Percentiles rank a stretch among this genome's conserved stretches.
These are phyloP conservation scores for Seriola quinqueradiata DNA, from an alignment of 2,113 vertebrate genomes.

Conservation along the genomic window DNA sequence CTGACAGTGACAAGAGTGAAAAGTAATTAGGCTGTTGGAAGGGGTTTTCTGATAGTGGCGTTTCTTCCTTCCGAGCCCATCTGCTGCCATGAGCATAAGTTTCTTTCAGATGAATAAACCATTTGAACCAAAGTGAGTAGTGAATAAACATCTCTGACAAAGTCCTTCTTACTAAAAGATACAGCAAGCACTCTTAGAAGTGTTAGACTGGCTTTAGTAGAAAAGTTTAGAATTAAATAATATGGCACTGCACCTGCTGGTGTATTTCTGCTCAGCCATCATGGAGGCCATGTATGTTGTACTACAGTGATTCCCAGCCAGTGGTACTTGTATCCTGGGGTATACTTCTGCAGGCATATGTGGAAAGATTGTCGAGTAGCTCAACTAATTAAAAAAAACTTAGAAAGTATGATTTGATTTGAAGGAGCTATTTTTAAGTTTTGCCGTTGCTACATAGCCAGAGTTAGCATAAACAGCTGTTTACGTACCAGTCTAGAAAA, in stretches of 20 bases:
- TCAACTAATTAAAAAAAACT: not conserved
- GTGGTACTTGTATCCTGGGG: not conserved
- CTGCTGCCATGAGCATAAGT: slow-evolving; percentile 55
- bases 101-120: slow-evolving; percentile 61
- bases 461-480: too few species aligned
- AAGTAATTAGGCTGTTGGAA: slow-evolving; percentile 60
- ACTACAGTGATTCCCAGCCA: not conserved
- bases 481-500: too few species aligned
- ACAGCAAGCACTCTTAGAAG: slow-evolving; percentile 16
- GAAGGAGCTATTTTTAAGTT: too few species aligned
- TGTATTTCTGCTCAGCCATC: slow-evolving; percentile 25
- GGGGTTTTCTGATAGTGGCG: slow-evolving; percentile 53
- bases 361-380: not conserved
- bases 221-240: slow-evolving; percentile 21
- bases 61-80: slow-evolving; percentile 76
- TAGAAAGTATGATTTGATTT: not conserved
- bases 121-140: slow-evolving; percentile 56
- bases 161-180: slow-evolving; percentile 34
- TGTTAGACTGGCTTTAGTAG: slow-evolving; percentile 11
- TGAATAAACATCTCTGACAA: slow-evolving; percentile 66
- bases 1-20: slow-evolving; percentile 45
- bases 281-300: not conserved
- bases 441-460: too few species aligned
- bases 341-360: not conserved
- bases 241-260: slow-evolving; percentile 53